Percentiles rank a stretch among this genome's conserved stretches.
Evolutionary conservation across 2,797 vertebrate genomes (phyloP).

Genomic region (Ctenopoma kingsleyae): DNA sequence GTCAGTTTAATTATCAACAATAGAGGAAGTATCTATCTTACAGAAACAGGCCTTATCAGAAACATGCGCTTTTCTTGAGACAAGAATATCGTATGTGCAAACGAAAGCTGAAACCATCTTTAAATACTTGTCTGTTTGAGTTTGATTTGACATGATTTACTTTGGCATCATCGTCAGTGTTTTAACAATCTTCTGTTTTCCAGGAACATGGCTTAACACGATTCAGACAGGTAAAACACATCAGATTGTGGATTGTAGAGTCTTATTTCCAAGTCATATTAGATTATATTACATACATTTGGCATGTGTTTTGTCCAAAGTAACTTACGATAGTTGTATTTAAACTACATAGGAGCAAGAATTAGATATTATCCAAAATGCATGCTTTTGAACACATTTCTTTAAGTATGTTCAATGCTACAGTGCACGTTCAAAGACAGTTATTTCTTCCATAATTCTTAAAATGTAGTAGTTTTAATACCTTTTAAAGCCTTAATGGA

Average conservation of each 20-base stretch:
- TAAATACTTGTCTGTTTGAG: neutral
- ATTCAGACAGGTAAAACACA: constrained; percentile 72
- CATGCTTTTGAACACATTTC: no score
- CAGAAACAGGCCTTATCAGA: constrained; percentile 29
- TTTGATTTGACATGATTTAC: neutral
- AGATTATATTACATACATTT: neutral
- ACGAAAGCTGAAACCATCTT: neutral
- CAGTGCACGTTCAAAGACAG: no score
- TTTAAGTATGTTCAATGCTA: neutral
- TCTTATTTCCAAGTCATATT: neutral
- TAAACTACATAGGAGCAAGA: no score
- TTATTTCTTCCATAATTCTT: neutral
- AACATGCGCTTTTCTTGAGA: constrained; percentile 6
- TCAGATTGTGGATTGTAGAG: neutral
- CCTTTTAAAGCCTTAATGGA: neutral
- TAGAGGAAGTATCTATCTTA: constrained; percentile 76
- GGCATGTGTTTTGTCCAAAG: neutral
- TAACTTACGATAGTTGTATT: neutral
- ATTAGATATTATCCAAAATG: no score
- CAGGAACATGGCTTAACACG: constrained; percentile 63
- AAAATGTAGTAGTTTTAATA: neutral
- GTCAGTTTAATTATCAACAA: constrained; percentile 52
- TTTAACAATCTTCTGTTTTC: constrained; percentile 28
- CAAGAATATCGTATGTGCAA: neutral
- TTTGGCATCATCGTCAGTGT: neutral